Percentiles rank a stretch among this genome's conserved stretches.
Evolutionary conservation across 2,797 vertebrate species (phyloP).

Genomic region (Setipinna tenuifilis): DNA sequence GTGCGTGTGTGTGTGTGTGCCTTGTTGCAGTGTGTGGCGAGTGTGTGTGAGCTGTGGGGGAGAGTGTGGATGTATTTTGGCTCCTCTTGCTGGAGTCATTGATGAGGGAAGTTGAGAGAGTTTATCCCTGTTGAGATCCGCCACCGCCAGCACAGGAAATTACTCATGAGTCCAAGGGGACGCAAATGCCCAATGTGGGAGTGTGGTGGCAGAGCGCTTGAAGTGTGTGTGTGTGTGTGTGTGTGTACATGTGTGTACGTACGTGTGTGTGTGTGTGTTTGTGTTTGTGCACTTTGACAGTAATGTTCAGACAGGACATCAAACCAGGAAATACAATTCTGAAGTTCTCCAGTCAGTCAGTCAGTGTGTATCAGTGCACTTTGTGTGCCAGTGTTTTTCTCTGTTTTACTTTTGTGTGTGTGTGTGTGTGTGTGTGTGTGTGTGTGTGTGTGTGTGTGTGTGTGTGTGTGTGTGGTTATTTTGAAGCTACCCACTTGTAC

Average conservation of each 20-base stretch:
- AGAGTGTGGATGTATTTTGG: not conserved
- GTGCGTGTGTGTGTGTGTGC: not conserved
- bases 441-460: not conserved
- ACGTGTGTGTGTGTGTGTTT: not conserved
- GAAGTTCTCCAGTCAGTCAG: too few species aligned
- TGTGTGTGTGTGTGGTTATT: not conserved
- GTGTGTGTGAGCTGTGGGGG: not conserved
- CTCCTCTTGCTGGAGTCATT: conserved; percentile 1
- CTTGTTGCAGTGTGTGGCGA: too few species aligned
- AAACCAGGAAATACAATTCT: too few species aligned
- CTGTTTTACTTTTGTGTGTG: not conserved
- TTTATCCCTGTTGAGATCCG: not conserved
- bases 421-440: not conserved
- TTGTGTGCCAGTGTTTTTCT: too few species aligned
- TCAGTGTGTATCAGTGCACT: too few species aligned
- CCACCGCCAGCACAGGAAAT: conserved; percentile 14
- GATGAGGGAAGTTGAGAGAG: not conserved
- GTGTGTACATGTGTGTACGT: conserved; percentile 3
- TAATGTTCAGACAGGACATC: too few species aligned
- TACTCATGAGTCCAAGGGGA: not conserved
- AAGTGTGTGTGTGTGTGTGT: not conserved
- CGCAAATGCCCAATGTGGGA: not conserved
- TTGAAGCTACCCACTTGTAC: not conserved
- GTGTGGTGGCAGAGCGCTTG: not conserved
- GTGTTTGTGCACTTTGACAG: not conserved